Evolutionary conservation across 1,140 invertebrate species (phyloP).

Genomic region (Tribolium madens): DNA sequence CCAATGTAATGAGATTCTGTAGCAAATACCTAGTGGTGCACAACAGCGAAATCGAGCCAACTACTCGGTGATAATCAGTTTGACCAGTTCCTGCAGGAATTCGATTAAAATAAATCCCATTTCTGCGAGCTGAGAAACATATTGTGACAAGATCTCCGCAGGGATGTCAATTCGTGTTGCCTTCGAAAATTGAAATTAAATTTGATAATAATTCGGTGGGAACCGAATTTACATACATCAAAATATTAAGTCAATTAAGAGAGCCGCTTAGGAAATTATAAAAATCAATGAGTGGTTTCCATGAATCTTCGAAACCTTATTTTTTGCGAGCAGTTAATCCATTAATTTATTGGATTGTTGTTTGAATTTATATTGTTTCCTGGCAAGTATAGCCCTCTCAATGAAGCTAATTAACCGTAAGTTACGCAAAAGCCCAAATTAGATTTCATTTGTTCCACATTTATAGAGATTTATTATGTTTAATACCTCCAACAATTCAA

Average conservation of each 20-base stretch:
- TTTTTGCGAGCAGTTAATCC: neutral
- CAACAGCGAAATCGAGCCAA: neutral
- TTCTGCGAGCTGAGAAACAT: neutral
- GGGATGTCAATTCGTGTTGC: neutral
- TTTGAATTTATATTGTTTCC: neutral
- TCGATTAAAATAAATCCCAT: slow-evolving; percentile 30
- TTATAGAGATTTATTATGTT: slow-evolving; percentile 9
- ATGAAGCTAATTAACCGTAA: neutral
- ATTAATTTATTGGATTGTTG: neutral
- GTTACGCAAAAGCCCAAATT: neutral
- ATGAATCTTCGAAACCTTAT: too few species aligned
- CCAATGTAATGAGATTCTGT: slow-evolving; percentile 27
- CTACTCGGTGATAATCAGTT: slow-evolving; percentile 1
- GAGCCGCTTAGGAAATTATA: neutral
- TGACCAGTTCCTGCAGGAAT: slow-evolving; percentile 4
- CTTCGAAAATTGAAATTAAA: slow-evolving; percentile 1
- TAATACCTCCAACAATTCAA: neutral
- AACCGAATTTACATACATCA: neutral
- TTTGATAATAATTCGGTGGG: neutral
- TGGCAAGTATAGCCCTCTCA: neutral
- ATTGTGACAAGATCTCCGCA: slow-evolving; percentile 1
- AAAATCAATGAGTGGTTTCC: neutral
- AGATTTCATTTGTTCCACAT: neutral
- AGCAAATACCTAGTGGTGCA: neutral
- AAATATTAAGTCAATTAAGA: neutral